phyloP scores from a whole-genome alignment of 2,888 invertebrate species.

The Drepanosiphum platanoidis region DNA sequence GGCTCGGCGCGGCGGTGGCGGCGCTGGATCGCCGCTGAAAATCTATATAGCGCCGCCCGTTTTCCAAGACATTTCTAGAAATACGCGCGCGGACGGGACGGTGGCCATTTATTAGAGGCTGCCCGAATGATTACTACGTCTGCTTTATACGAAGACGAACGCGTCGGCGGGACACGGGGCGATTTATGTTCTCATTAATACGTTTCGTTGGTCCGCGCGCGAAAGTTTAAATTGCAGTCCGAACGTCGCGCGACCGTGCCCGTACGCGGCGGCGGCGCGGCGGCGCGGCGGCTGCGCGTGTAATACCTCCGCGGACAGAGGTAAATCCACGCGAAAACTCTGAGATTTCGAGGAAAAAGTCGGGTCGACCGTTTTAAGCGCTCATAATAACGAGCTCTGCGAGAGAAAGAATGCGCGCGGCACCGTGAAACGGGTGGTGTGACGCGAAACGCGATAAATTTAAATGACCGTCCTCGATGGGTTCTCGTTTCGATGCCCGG shows the following conservation, averaged over 20 bases:
- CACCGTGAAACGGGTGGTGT: too few species aligned
- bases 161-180: background rate
- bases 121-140: constrained; percentile 34
- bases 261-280: background rate
- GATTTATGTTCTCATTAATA: constrained; percentile 57
- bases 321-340: background rate
- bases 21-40: background rate
- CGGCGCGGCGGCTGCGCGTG: too few species aligned
- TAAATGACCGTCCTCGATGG: too few species aligned
- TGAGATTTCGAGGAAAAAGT: constrained; percentile 10
- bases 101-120: constrained; percentile 28
- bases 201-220: constrained; percentile 18
- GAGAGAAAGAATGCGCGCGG: too few species aligned
- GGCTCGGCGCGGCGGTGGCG: background rate
- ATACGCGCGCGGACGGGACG: background rate
- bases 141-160: constrained; percentile 32
- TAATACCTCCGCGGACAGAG: too few species aligned
- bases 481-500: too few species aligned
- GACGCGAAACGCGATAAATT: too few species aligned
- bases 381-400: too few species aligned
- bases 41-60: background rate
- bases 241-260: background rate
- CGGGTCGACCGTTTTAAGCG: too few species aligned
- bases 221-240: constrained; percentile 15
- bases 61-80: background rate